Evolutionary conservation across 2,797 vertebrate genomes (phyloP), one percentile per base, ranked within the genome.

Genomic region (Crocidura indochinensis): DNA sequence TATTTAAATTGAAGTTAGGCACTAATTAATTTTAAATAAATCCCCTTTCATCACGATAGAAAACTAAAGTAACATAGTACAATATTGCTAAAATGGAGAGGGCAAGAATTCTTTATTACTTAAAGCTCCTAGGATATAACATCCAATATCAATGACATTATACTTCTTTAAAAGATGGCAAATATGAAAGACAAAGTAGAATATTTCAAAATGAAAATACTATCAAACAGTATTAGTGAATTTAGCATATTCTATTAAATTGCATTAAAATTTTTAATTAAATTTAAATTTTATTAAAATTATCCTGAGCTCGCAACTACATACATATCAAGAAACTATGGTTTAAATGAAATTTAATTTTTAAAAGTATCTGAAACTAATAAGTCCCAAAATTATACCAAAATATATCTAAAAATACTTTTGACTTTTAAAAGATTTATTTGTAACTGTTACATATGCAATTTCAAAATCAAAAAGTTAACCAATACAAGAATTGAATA

Each of bases 341-440:
- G 38, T 15, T 91, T 29, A 79, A 51, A 6, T 87, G 65, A 5
- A 80, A 27, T 31, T 86, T 88, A 69, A 85, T 81, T 88, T 90
- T 51, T 10, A 10, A 51, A 51, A 51, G 51, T 51, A 51, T 51
- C 51, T 51, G 51, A 7, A 51, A 51, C 51, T 10, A 51, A 51
- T 51, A 51, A 51, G 8, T 7, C 51, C 51, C 51, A 51, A 51
- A 51, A 38, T 38, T 38, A 38, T 38, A 38, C 38, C 38, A 38
- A 38, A 38, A 38, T 38, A 38, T 38, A 5, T 38, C 5, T 38
- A 38, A 38, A 38, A 38, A 38, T 38, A 38, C 38, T 38, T 38
- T 51, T 51, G 51, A 90, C 56, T 88, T 86, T 91, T n/a, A 49
- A 92, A 91, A 91, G 7, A 91, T 79, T 84, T 82, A 15, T 86